These are phyloP conservation scores for Deilephila porcellus DNA, from an alignment of 2,888 invertebrate genomes.

Conservation along the genomic window DNA sequence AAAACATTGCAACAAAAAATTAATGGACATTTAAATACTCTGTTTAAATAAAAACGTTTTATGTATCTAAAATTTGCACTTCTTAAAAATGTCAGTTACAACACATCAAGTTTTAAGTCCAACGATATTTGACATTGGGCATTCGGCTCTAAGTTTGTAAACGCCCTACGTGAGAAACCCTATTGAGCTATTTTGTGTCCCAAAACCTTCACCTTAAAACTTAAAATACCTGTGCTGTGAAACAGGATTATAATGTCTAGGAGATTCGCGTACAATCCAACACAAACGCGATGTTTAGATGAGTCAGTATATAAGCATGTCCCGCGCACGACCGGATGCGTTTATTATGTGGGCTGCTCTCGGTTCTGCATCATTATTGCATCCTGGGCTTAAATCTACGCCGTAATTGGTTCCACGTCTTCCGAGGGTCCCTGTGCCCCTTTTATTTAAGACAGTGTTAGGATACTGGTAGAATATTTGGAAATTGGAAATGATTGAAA, in stretches of 20 bases:
- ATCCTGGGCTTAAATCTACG: constrained; percentile 19
- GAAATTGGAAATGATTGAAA: too few relatives aligned
- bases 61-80: background rate
- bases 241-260: too few relatives aligned
- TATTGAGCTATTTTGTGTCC: too few relatives aligned
- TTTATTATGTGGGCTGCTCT: constrained; percentile 23
- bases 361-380: constrained; percentile 16
- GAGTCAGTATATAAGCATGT: constrained; percentile 15
- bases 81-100: too few relatives aligned
- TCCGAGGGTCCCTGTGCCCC: background rate
- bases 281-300: background rate
- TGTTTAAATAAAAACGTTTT: background rate
- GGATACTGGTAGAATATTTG: too few relatives aligned
- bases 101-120: too few relatives aligned
- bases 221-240: too few relatives aligned
- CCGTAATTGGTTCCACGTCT: constrained; percentile 16
- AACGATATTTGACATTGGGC: too few relatives aligned
- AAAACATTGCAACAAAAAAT: background rate
- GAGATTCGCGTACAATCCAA: background rate
- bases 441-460: background rate
- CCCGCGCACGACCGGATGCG: constrained; percentile 15
- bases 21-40: background rate
- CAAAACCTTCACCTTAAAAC: too few relatives aligned
- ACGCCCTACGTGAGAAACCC: too few relatives aligned
- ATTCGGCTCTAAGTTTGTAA: too few relatives aligned